Evolutionary conservation across 1,140 invertebrate species (phyloP).

Genomic region (Drosophila kikkawai): DNA sequence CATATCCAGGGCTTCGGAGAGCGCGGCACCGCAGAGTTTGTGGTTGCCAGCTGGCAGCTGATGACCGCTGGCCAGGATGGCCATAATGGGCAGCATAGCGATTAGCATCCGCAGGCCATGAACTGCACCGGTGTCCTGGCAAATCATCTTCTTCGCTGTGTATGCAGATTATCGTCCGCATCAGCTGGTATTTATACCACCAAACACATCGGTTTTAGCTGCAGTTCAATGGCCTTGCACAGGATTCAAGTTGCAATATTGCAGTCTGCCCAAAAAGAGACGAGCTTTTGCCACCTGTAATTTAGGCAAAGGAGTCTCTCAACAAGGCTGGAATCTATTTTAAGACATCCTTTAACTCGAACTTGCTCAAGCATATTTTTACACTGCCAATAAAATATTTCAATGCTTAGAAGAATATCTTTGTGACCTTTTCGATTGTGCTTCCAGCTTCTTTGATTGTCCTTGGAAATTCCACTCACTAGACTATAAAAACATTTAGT

Average conservation of each 20-base stretch:
- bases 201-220: background rate
- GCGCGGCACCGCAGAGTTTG: slow-evolving; percentile 61
- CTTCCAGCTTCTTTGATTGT: too few species aligned
- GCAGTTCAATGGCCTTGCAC: slow-evolving; percentile 68
- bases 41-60: slow-evolving; percentile 57
- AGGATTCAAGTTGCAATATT: slow-evolving; percentile 18
- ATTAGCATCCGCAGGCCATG: slow-evolving; percentile 38
- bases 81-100: slow-evolving; percentile 14
- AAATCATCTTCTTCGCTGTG: slow-evolving; percentile 45
- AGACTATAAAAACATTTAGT: too few species aligned
- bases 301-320: slow-evolving; percentile 7
- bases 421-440: too few species aligned
- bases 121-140: slow-evolving; percentile 43
- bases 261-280: background rate
- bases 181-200: slow-evolving; percentile 62
- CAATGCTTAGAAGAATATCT: too few species aligned
- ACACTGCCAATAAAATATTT: background rate
- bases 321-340: slow-evolving; percentile 11
- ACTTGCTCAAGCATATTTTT: background rate
- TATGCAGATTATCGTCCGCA: slow-evolving; percentile 14
- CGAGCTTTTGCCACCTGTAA: slow-evolving; percentile 2
- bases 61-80: slow-evolving; percentile 26
- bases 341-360: background rate
- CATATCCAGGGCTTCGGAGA: slow-evolving; percentile 63
- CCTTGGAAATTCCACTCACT: background rate